Evolutionary conservation across 2,113 vertebrate species (phyloP), one percentile per base, ranked within the genome.

Genomic region (Ahaetulla prasina): DNA sequence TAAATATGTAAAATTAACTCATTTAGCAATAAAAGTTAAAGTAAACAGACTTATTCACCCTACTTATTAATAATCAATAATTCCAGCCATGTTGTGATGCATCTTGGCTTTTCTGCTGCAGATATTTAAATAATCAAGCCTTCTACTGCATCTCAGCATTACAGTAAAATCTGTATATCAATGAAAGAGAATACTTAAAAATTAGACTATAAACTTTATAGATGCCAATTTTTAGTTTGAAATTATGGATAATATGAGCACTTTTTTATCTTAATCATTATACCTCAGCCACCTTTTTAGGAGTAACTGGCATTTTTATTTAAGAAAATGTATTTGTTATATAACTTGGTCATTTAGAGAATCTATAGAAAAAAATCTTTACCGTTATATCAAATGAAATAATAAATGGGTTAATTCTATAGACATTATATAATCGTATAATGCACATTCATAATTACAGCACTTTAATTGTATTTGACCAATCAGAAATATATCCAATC

Each of bases 71-170:
- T 93, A 93, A 4, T 88, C 53, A 84, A 35, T 12, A 35, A 0
- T 45, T 92, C 55, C 1, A 92, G 88, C 0, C 85, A 25, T 47
- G 52, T 93, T 4, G 27, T 84, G 22, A 87, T n/a, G 49, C 16
- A 92, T 89, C 6, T 43, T 87, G 10, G 7, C 35, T 80, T 11
- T 43, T 52, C 45, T 2, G 57, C 2, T 55, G 89, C 39, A 39
- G 30, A 55, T 53, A 74, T 35, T 74, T 74, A 74, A 74, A 74
- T 35, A 35, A 74, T 74, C 63, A 74, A n/a, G 63, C 7, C 16
- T 27, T 93, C 39, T 92, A 85, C 39, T 94, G 47, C 90, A 95
- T 94, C 80, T 18, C 0, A 2, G 60, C 50, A 91, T 16, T 93
- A 0, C 1, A 91, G 9, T n/a, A 88, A 80, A 88, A 52, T n/a